These are phyloP conservation scores for Hofmannophila pseudospretella DNA, from an alignment of 2,888 invertebrate species.

Conservation along the genomic window DNA sequence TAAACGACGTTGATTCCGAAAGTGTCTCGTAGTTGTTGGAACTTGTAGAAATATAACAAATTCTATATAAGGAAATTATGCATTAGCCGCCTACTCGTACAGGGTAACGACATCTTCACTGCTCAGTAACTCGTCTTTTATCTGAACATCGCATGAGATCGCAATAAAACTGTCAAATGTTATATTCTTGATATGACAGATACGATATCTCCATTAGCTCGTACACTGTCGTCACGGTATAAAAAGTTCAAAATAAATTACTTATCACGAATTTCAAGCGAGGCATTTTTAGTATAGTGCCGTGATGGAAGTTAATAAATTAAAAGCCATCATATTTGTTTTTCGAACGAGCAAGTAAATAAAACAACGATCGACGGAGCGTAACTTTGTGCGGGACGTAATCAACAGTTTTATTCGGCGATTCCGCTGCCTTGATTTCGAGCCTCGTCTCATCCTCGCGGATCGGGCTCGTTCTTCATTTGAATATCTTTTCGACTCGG, in stretches of 20 bases:
- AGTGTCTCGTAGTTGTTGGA: conserved; percentile 3
- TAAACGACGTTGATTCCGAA: not conserved
- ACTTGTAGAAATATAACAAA: conserved; percentile 18
- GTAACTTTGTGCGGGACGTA: conserved; percentile 61
- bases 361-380: conserved; percentile 67
- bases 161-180: conserved; percentile 69
- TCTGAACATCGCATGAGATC: conserved; percentile 53
- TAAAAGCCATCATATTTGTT: conserved; percentile 70
- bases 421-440: conserved; percentile 63
- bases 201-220: conserved; percentile 67
- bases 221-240: conserved; percentile 55
- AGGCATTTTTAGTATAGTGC: conserved; percentile 31
- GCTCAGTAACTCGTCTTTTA: conserved; percentile 41
- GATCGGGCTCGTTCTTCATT: conserved; percentile 48
- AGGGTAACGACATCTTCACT: conserved; percentile 29
- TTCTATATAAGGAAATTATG: conserved; percentile 18
- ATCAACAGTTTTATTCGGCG: conserved; percentile 70
- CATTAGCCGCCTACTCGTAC: conserved; percentile 8
- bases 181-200: conserved; percentile 63
- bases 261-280: conserved; percentile 49
- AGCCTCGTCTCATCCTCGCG: conserved; percentile 35
- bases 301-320: conserved; percentile 52
- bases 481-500: conserved; percentile 50
- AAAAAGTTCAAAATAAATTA: conserved; percentile 45
- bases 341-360: conserved; percentile 40